A percentile compares a stretch with the other conserved stretches of the same genome.
Evolutionary conservation across 2,113 vertebrate genomes (phyloP).

Genomic region (Charina bottae): DNA sequence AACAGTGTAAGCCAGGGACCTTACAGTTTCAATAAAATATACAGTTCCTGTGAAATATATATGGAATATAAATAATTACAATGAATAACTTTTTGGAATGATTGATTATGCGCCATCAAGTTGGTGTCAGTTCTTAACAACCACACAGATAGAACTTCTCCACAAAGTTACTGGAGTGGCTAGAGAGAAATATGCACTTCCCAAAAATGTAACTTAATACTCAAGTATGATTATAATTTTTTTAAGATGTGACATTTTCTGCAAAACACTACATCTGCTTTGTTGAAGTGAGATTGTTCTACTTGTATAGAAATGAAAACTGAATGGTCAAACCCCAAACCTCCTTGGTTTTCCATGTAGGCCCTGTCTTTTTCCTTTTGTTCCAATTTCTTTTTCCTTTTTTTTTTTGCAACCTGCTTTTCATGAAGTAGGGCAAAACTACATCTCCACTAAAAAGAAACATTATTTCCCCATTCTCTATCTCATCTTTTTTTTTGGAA

Average conservation of each 20-base stretch:
- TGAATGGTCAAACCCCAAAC: neutral
- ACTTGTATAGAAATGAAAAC: slow-evolving; percentile 54
- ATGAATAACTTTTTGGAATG: neutral
- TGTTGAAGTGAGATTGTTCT: slow-evolving; percentile 27
- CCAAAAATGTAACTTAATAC: neutral
- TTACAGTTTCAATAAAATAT: neutral
- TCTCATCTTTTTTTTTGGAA: slow-evolving; percentile 8
- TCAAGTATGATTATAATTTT: neutral
- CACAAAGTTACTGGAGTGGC: neutral
- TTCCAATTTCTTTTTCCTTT: neutral
- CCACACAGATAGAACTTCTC: too few relatives aligned
- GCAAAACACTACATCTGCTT: neutral
- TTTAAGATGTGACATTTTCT: neutral
- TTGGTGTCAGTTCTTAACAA: neutral
- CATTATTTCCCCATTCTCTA: neutral
- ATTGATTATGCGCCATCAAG: neutral
- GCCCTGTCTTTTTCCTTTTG: neutral
- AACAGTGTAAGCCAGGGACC: too few relatives aligned
- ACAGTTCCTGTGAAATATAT: neutral
- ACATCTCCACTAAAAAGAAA: slow-evolving; percentile 50
- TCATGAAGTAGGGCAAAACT: slow-evolving; percentile 45
- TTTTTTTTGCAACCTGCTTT: slow-evolving; percentile 8
- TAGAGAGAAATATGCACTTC: neutral
- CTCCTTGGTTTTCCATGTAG: neutral
- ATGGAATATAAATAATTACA: neutral